phyloP scores from a whole-genome alignment of 2,797 vertebrate genomes.

The Pseudocheirus occidentalis region DNA sequence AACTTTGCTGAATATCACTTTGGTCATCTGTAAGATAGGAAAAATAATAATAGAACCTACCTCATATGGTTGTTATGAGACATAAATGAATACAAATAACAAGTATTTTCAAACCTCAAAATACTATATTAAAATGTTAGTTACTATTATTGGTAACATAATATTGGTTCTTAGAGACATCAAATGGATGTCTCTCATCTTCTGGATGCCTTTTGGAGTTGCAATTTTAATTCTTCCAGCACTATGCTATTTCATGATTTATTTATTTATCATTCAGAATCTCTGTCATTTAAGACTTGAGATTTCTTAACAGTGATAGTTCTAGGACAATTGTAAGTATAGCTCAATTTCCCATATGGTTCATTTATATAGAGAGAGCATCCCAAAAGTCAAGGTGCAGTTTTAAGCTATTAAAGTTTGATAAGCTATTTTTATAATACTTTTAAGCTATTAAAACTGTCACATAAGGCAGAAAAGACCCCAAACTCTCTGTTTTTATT shows the following conservation, averaged over 20 bases:
- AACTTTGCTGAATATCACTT: not conserved
- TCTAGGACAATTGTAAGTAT: not conserved
- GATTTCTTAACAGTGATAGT: not conserved
- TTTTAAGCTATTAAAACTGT: not conserved
- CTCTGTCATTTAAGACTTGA: not conserved
- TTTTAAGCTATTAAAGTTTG: not conserved
- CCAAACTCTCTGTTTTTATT: conserved; percentile 10
- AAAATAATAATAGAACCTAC: not conserved
- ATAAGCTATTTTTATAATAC: not conserved
- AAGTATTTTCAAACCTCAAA: not conserved
- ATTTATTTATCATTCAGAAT: not conserved
- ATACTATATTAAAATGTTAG: not conserved
- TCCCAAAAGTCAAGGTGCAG: not conserved
- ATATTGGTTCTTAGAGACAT: not conserved
- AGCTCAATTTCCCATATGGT: not conserved
- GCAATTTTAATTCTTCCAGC: not conserved
- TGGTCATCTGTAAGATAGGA: not conserved
- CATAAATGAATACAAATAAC: not conserved
- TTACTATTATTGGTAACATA: not conserved
- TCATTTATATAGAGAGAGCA: not conserved
- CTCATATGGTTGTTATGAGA: not conserved
- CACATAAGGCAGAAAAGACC: not conserved
- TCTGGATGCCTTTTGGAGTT: not conserved
- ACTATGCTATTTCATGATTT: not conserved
- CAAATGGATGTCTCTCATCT: no score